Percentiles rank a stretch among this genome's conserved stretches.
Conservation (phyloP, 2,888 invertebrate genomes). For the Ormyrus nitidulus region DNA sequence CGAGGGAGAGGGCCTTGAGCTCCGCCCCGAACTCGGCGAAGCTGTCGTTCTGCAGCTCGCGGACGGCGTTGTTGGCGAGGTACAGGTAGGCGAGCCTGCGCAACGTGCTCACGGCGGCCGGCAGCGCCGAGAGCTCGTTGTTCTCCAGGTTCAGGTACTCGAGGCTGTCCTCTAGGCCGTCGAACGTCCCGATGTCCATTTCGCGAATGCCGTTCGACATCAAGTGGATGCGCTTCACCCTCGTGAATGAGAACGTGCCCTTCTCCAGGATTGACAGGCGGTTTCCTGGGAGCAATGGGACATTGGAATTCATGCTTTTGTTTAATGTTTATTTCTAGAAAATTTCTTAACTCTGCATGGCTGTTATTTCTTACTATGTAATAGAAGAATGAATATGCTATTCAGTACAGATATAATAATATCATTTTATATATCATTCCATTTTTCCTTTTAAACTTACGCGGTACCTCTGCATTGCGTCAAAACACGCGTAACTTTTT, state of each 20-base stretch:
- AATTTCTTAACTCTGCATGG: no score
- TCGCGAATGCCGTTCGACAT: conserved; percentile 85
- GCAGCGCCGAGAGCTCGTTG: conserved; percentile 84
- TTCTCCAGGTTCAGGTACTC: conserved; percentile 91
- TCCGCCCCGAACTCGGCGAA: conserved; percentile 79
- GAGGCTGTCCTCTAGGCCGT: conserved; percentile 83
- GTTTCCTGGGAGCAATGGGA: conserved; percentile 79
- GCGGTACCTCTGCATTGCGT: no score
- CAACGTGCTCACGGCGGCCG: conserved; percentile 83
- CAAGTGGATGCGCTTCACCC: conserved; percentile 86
- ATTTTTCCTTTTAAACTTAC: no score
- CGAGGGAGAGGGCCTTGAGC: conserved; percentile 86
- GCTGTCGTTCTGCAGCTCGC: conserved; percentile 81
- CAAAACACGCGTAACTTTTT: no score
- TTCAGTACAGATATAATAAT: no score
- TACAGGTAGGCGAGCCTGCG: conserved; percentile 87
- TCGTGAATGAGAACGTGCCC: conserved; percentile 82
- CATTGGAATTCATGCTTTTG: no score
- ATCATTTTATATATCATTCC: no score
- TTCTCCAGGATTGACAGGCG: conserved; percentile 82
- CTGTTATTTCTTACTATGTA: no score
- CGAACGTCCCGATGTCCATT: conserved; percentile 84
- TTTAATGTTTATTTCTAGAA: no score
- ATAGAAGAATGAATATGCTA: no score
- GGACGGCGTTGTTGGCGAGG: conserved; percentile 86